phyloP scores from a whole-genome alignment of 2,113 vertebrate species.

The Megaceryle torquata region DNA sequence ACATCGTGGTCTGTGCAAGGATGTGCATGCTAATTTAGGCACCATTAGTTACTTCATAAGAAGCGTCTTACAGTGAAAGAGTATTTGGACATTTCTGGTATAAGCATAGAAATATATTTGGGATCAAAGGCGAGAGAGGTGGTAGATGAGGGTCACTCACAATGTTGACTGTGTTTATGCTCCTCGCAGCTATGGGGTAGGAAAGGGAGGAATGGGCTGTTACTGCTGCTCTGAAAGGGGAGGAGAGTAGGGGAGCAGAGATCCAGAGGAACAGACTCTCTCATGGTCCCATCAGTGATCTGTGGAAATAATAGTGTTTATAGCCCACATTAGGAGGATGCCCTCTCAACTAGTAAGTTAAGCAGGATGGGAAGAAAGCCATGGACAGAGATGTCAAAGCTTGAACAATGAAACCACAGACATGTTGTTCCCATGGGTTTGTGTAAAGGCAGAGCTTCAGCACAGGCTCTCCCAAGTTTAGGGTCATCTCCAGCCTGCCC shows the following conservation, averaged over 20 bases:
- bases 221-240: background rate
- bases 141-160: background rate
- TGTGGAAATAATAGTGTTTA: background rate
- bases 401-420: background rate
- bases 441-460: background rate
- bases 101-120: background rate
- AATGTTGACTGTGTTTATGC: background rate
- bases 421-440: background rate
- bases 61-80: background rate
- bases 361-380: background rate
- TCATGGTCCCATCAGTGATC: accelerated
- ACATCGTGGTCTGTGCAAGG: background rate
- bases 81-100: background rate
- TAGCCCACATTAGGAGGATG: background rate
- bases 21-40: background rate
- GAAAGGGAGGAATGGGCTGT: background rate
- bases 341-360: background rate
- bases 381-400: background rate
- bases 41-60: background rate
- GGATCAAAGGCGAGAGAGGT: background rate
- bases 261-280: background rate
- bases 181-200: background rate
- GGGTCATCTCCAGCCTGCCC: background rate
- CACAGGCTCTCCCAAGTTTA: background rate
- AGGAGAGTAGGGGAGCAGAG: background rate